Percentiles rank a stretch among this genome's conserved stretches.
These are phyloP conservation scores for human DNA, from an alignment of 2,113 vertebrate genomes.

Conservation along the genomic window DNA sequence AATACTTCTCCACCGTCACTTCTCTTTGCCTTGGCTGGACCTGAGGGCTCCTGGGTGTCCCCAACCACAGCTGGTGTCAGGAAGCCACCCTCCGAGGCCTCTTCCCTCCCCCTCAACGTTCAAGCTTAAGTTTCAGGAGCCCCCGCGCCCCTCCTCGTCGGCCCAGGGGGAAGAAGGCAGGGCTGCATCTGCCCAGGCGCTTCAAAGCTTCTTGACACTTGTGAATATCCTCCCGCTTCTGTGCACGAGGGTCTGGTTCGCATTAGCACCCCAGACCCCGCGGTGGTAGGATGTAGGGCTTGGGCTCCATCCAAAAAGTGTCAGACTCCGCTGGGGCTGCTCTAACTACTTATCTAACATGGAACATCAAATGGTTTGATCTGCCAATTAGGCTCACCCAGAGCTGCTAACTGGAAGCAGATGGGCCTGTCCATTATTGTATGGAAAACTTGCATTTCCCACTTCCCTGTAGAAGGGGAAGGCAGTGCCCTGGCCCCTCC, in stretches of 20 bases:
- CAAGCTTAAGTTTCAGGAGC: background rate
- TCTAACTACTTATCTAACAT: slow-evolving; percentile 61
- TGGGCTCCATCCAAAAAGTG: slow-evolving; percentile 75
- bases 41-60: accelerated
- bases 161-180: background rate
- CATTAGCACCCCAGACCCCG: slow-evolving; percentile 67
- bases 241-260: slow-evolving; percentile 34
- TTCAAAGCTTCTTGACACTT: background rate
- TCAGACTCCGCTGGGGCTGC: background rate
- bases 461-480: background rate
- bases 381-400: slow-evolving; percentile 69
- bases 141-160: accelerated
- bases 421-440: slow-evolving; percentile 28
- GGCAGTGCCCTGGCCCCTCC: background rate
- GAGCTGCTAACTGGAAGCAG: slow-evolving; percentile 81
- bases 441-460: background rate
- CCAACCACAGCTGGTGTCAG: background rate
- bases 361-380: slow-evolving; percentile 73
- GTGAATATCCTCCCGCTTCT: background rate
- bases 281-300: background rate
- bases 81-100: background rate
- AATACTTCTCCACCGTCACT: accelerated
- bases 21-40: background rate
- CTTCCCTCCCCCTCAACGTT: background rate
- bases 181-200: background rate